A percentile compares a stretch with the other conserved stretches of the same genome.
phyloP scores from a whole-genome alignment of 2,797 vertebrate species.

The Scleropages formosus region DNA sequence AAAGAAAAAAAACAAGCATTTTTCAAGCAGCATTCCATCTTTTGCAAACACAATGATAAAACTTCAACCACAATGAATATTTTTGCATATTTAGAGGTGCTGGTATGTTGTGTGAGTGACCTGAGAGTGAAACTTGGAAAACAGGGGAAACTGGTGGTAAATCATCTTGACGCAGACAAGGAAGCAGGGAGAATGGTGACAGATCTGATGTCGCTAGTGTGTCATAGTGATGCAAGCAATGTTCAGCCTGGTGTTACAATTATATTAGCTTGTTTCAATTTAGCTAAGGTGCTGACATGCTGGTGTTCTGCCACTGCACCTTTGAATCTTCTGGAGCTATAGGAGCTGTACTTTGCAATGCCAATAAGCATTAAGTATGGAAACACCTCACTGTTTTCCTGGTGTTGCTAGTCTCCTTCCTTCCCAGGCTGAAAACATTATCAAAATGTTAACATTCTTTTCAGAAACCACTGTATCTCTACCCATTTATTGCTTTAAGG shows the following conservation, averaged over 20 bases:
- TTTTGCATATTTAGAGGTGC: not conserved
- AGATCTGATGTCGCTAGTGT: not conserved
- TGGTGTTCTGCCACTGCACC: too few relatives aligned
- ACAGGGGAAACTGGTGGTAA: slow-evolving; percentile 36
- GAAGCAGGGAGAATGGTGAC: not conserved
- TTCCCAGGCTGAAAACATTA: too few relatives aligned
- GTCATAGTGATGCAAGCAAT: not conserved
- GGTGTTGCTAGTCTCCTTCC: too few relatives aligned
- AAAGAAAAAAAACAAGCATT: too few relatives aligned
- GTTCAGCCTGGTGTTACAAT: not conserved
- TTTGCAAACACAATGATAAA: not conserved
- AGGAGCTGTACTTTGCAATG: not conserved
- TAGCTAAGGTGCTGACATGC: not conserved
- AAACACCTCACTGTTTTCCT: not conserved
- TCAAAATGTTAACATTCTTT: too few relatives aligned
- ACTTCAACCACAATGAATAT: not conserved
- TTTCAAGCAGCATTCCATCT: not conserved
- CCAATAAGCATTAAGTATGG: not conserved
- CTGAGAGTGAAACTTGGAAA: slow-evolving; percentile 40
- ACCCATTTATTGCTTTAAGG: too few relatives aligned
- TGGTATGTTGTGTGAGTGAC: slow-evolving; percentile 6
- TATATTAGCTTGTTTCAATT: not conserved
- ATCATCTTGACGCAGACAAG: slow-evolving; percentile 29
- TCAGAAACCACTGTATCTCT: too few relatives aligned
- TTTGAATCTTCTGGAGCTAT: not conserved